Percentiles rank a stretch among this genome's conserved stretches.
These are phyloP conservation scores for Prenolepis imparis DNA, from an alignment of 2,888 invertebrate species.

Conservation along the genomic window DNA sequence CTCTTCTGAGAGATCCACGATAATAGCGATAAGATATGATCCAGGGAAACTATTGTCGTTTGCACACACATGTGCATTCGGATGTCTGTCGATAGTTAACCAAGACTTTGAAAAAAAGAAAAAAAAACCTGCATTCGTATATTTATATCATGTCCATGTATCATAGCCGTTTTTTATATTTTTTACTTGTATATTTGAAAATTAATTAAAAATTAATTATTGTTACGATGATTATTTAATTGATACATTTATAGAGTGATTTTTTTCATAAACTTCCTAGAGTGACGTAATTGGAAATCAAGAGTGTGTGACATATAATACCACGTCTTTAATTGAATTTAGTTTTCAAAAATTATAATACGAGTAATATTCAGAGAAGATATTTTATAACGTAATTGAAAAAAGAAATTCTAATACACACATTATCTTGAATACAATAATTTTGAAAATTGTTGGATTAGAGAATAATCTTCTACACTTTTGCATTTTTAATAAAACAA, in stretches of 20 bases:
- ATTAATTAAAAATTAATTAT: not conserved
- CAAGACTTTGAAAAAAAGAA: not conserved
- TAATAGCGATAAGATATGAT: conserved; percentile 76
- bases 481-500: not conserved
- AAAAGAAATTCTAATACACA: not conserved
- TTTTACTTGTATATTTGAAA: conserved; percentile 7
- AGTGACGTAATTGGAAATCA: not conserved
- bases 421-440: not conserved
- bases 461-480: not conserved
- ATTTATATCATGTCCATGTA: not conserved
- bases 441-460: not conserved
- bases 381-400: too few species aligned
- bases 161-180: not conserved
- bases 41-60: conserved; percentile 69
- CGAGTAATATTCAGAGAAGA: not conserved
- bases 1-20: conserved; percentile 75
- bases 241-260: not conserved
- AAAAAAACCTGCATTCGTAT: conserved; percentile 1
- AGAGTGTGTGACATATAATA: not conserved
- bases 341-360: not conserved
- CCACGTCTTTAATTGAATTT: not conserved
- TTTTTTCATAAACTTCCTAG: not conserved
- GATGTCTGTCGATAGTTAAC: conserved; percentile 18
- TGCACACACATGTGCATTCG: conserved; percentile 68
- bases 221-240: not conserved